These are phyloP conservation scores for Zeus faber DNA, from an alignment of 2,113 vertebrate species.

Conservation along the genomic window DNA sequence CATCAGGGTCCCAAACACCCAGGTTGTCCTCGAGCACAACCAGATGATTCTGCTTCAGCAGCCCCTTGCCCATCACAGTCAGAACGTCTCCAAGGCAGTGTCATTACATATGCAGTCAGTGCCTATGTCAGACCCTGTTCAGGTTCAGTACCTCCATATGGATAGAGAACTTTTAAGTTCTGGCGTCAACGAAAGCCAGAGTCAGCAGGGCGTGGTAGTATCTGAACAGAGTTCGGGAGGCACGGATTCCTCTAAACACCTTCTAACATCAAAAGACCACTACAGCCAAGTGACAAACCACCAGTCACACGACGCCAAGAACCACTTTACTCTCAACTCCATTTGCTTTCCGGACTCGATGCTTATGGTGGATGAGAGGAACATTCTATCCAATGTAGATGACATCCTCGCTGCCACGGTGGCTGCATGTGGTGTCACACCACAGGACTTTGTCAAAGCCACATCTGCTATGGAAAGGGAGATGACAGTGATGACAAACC, in stretches of 20 bases:
- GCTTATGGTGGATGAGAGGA: constrained; percentile 90
- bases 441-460: constrained; percentile 93
- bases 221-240: constrained; percentile 81
- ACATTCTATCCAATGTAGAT: constrained; percentile 94
- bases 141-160: constrained; percentile 86
- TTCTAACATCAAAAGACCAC: constrained; percentile 79
- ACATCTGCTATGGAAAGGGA: constrained; percentile 78
- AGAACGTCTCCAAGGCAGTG: constrained; percentile 78
- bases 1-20: constrained; percentile 82
- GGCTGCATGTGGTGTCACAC: constrained; percentile 90
- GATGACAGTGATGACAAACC: constrained; percentile 76
- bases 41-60: constrained; percentile 91
- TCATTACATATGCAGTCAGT: constrained; percentile 77
- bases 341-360: constrained; percentile 96
- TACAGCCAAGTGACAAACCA: constrained; percentile 82
- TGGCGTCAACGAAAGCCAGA: constrained; percentile 75
- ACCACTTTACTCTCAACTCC: constrained; percentile 91
- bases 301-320: constrained; percentile 82
- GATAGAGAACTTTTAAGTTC: constrained; percentile 82
- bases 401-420: constrained; percentile 96
- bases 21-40: constrained; percentile 85
- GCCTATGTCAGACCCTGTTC: constrained; percentile 46
- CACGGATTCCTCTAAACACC: constrained; percentile 82
- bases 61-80: constrained; percentile 79
- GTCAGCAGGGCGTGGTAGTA: constrained; percentile 74